Evolutionary conservation across 1,140 invertebrate genomes (phyloP).

Genomic region (Atopsyche davidsoni): DNA sequence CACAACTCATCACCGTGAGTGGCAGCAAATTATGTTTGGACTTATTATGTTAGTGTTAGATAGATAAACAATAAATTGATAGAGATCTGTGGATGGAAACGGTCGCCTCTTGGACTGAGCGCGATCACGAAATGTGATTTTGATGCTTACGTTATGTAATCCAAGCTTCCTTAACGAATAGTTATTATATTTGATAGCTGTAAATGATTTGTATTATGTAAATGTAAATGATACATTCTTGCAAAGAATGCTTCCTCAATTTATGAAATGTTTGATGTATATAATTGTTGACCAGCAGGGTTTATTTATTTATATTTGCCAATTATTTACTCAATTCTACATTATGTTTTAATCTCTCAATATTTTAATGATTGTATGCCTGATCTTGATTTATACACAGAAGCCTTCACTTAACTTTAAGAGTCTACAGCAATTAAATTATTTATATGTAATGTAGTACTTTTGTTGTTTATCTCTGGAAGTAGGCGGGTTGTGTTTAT

Average conservation of each 20-base stretch:
- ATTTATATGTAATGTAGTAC: too few relatives aligned
- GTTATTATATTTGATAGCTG: background rate
- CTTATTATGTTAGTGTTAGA: constrained; percentile 3
- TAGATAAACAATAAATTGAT: constrained; percentile 1
- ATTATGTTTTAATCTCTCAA: too few relatives aligned
- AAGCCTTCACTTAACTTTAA: too few relatives aligned
- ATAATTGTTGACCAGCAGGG: background rate
- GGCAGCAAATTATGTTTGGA: too few relatives aligned
- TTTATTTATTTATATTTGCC: constrained; percentile 4
- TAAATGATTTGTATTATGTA: background rate
- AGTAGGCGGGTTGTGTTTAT: too few relatives aligned
- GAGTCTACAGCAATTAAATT: too few relatives aligned
- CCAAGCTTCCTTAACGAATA: background rate
- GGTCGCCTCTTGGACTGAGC: constrained; percentile 1
- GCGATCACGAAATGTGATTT: background rate
- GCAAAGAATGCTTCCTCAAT: background rate
- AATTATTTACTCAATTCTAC: too few relatives aligned
- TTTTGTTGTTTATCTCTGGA: too few relatives aligned
- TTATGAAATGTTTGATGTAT: constrained; percentile 1
- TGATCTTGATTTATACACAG: too few relatives aligned
- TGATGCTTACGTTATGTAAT: background rate
- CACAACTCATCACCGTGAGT: too few relatives aligned
- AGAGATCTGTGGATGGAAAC: background rate
- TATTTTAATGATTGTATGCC: too few relatives aligned
- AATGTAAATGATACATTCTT: background rate